Percentiles rank a stretch among this genome's conserved stretches.
Conservation (phyloP, 1,140 invertebrate species). For the Pteromalus puparum region DNA sequence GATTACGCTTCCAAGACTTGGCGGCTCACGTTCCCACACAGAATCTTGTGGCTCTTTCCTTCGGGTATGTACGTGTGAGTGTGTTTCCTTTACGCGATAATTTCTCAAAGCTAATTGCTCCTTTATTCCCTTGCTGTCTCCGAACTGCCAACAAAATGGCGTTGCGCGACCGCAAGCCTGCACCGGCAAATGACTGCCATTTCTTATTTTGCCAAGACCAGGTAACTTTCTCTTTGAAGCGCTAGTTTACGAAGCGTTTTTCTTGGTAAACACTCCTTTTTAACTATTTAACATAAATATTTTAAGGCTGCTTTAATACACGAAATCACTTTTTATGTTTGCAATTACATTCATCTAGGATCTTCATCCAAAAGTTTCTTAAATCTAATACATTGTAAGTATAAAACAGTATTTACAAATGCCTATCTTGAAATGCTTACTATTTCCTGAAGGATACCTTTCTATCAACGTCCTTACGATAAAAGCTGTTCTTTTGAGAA, state of each 20-base stretch:
- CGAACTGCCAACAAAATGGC: slow-evolving; percentile 37
- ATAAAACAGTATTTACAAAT: too few relatives aligned
- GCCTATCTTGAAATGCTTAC: too few relatives aligned
- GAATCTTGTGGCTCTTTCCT: not conserved
- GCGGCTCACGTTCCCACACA: not conserved
- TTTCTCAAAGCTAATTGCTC: slow-evolving; percentile 27
- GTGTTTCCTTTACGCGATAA: not conserved
- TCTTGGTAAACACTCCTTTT: not conserved
- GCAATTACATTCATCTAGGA: too few relatives aligned
- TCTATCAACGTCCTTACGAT: too few relatives aligned
- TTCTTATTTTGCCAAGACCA: slow-evolving; percentile 14
- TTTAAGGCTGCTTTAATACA: too few relatives aligned
- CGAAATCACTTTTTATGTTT: too few relatives aligned
- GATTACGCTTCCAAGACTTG: slow-evolving; percentile 3
- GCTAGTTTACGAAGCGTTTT: not conserved
- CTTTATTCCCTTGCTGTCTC: not conserved
- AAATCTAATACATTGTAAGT: too few relatives aligned
- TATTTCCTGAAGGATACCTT: too few relatives aligned
- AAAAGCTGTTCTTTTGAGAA: too few relatives aligned
- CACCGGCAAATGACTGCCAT: not conserved
- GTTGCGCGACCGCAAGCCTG: not conserved
- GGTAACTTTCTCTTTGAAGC: slow-evolving; percentile 1
- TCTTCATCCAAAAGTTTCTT: too few relatives aligned
- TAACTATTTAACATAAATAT: not conserved
- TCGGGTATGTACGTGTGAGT: not conserved